Evolutionary conservation across 2,888 invertebrate genomes (phyloP).

Genomic region (Tortrix viridana): DNA sequence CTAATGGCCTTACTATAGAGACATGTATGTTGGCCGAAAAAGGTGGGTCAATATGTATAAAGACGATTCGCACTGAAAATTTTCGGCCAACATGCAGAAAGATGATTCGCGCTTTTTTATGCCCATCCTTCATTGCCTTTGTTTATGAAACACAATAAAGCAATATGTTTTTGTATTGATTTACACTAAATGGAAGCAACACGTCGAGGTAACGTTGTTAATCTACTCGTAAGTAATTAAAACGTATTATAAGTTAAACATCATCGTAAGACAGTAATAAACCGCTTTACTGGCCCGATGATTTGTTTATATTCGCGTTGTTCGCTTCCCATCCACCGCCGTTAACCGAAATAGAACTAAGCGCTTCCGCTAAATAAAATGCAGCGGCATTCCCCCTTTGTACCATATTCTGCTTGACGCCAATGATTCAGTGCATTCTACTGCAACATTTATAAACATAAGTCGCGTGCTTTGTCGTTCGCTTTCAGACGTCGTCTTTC

Average conservation of each 20-base stretch:
- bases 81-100: too few relatives aligned
- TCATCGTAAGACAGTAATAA: constrained; percentile 39
- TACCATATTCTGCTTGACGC: constrained; percentile 43
- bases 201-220: too few relatives aligned
- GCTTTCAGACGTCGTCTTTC: constrained; percentile 1
- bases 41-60: too few relatives aligned
- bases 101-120: too few relatives aligned
- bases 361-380: constrained; percentile 68
- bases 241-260: constrained; percentile 22
- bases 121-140: too few relatives aligned
- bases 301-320: constrained; percentile 57
- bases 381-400: constrained; percentile 50
- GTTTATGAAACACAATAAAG: too few relatives aligned
- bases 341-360: constrained; percentile 69
- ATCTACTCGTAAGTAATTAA: too few relatives aligned
- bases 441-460: constrained; percentile 28
- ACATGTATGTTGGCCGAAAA: too few relatives aligned
- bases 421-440: constrained; percentile 38
- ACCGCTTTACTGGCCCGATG: constrained; percentile 49
- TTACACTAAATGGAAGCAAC: too few relatives aligned
- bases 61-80: too few relatives aligned
- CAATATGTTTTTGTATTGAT: too few relatives aligned
- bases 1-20: too few relatives aligned
- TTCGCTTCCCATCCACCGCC: constrained; percentile 50
- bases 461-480: constrained; percentile 13